Base-by-base conservation (phyloP, 2,888 invertebrate species). In the Caenorhabditis angaria region DNA sequence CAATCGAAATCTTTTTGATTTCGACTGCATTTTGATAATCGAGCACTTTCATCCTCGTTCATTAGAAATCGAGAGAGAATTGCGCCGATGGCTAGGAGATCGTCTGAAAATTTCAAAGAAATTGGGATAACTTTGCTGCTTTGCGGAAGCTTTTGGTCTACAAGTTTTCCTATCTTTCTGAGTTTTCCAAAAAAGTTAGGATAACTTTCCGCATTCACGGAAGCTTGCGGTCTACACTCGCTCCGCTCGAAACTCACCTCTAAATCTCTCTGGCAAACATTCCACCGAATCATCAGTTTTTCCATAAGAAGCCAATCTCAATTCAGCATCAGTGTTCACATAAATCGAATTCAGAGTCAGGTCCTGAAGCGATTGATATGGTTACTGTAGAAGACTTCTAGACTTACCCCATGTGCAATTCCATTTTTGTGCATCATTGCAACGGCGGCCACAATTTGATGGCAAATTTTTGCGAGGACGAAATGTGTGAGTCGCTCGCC, bases 301-400 rank as follows among this genome's bases (percentile, higher is more conserved):
- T 20, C 73, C 73, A 35, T 73, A 73, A 0, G 73, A 69, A 2
- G 62, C 61, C 22, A 73, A 65, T 25, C 65, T 56, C 22, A 73
- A 65, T 22, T 69, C 73, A 27, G 73, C 73, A 57, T 73, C 73
- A 27, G 73, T 73, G 63, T 73, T 73, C 8, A 73, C 73, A 20
- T 51, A 57, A 27, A 73, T 73, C n/a, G 73, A 62, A 53, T 54
- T 63, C 20, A 73, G 65, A 5, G 73, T 73, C 22, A 73, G 55
- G 20, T 73, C 69, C 41, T 41, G 18, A 41, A 41, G n/a, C n/a
- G n/a, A n/a, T n/a, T n/a, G n/a, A n/a, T n/a, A n/a, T n/a, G n/a
- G n/a, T n/a, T n/a, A n/a, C 69, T 69, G 69, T 22, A n/a, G n/a
- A n/a, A n/a, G n/a, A n/a, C n/a, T n/a, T n/a, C n/a, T n/a, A 18